These are phyloP conservation scores for Drosophila arizonae DNA, from an alignment of 1,140 invertebrate species.

Conservation along the genomic window DNA sequence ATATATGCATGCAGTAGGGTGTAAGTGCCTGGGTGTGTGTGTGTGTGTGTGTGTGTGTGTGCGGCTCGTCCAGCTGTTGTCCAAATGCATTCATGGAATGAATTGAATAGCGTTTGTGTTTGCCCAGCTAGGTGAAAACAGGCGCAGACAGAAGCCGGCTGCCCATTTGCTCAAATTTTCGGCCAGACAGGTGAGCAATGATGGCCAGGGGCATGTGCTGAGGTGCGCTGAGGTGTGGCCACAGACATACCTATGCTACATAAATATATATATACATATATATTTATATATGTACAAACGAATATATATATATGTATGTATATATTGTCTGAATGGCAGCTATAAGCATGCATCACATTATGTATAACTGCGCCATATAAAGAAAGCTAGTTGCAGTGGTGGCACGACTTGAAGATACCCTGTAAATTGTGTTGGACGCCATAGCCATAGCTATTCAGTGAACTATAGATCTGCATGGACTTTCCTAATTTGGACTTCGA, in stretches of 20 bases:
- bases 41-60: conserved; percentile 49
- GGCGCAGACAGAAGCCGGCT: conserved; percentile 33
- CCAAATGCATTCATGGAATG: conserved; percentile 46
- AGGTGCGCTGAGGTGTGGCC: background rate
- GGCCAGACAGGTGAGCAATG: conserved; percentile 9
- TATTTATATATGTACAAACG: background rate
- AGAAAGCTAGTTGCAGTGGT: background rate
- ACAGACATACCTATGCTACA: background rate
- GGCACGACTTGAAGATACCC: background rate
- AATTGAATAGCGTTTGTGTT: conserved; percentile 49
- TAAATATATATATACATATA: background rate
- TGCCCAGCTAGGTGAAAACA: conserved; percentile 47
- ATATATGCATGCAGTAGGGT: conserved; percentile 5
- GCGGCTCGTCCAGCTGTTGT: conserved; percentile 34
- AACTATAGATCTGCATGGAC: too few species aligned
- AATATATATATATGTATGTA: conserved; percentile 5
- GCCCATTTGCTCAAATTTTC: conserved; percentile 13
- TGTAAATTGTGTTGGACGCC: background rate
- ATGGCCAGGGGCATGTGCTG: background rate
- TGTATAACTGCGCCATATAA: conserved; percentile 15
- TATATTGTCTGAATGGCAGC: conserved; percentile 16
- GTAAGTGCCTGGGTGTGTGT: conserved; percentile 16
- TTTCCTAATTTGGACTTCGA: too few species aligned
- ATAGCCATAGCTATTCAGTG: too few species aligned
- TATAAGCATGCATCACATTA: conserved; percentile 37